Evolutionary conservation across 2,888 invertebrate genomes (phyloP).

Genomic region (Himalopsyche kuldschensis): DNA sequence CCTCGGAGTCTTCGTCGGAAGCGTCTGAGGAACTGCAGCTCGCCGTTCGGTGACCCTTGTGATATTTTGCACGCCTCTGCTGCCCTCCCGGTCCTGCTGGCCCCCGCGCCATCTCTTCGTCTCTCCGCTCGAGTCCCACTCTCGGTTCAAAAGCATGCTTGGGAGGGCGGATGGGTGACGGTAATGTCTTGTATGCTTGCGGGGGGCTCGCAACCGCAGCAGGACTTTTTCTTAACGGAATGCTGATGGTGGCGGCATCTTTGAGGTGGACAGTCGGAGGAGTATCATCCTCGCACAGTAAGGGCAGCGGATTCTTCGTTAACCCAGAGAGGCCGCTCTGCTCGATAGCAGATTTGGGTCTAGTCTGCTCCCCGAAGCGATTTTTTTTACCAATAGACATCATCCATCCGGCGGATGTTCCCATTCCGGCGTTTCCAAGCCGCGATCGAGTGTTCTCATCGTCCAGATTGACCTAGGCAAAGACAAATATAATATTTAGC

Average conservation of each 20-base stretch:
- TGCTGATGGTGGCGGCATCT: slow-evolving; percentile 59
- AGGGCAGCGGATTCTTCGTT: slow-evolving; percentile 30
- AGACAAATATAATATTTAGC: too few species aligned
- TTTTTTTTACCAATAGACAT: slow-evolving; percentile 38
- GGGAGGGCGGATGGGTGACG: slow-evolving; percentile 55
- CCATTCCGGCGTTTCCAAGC: slow-evolving; percentile 38
- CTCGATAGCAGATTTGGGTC: slow-evolving; percentile 46
- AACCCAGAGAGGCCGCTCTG: slow-evolving; percentile 35
- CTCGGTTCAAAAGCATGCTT: slow-evolving; percentile 57
- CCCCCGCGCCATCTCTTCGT: slow-evolving; percentile 42
- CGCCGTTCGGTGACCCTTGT: slow-evolving; percentile 71
- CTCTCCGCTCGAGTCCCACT: slow-evolving; percentile 6
- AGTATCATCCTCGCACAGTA: slow-evolving; percentile 33
- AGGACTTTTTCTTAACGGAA: slow-evolving; percentile 53
- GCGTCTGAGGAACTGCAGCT: slow-evolving; percentile 95
- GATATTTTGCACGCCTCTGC: slow-evolving; percentile 68
- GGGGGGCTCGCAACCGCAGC: slow-evolving; percentile 44
- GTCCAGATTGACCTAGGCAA: slow-evolving; percentile 47
- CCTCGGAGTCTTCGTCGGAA: slow-evolving; percentile 86
- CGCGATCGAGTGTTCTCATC: slow-evolving; percentile 44
- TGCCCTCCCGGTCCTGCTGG: slow-evolving; percentile 50
- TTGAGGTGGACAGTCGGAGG: slow-evolving; percentile 44
- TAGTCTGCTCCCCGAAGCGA: slow-evolving; percentile 41
- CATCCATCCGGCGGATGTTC: slow-evolving; percentile 37
- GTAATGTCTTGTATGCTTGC: slow-evolving; percentile 62